Evolutionary conservation across 2,888 invertebrate genomes (phyloP).

Genomic region (Sclerodermus sp.): DNA sequence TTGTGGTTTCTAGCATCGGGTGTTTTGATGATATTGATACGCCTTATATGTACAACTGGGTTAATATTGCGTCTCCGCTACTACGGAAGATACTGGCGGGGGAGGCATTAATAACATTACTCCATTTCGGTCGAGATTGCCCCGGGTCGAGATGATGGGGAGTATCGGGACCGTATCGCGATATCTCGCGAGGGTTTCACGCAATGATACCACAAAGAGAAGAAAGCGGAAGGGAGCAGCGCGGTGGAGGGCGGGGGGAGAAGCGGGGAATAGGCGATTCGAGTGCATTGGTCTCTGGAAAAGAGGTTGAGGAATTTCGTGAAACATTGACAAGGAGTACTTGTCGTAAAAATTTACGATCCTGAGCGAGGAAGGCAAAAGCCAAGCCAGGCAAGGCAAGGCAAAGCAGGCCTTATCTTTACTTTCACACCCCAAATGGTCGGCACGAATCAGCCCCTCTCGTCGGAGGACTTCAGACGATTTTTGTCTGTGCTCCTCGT

Average conservation of each 20-base stretch:
- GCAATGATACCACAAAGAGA: too few relatives aligned
- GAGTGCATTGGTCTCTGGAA: constrained; percentile 14
- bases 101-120: too few relatives aligned
- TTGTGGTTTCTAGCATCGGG: too few relatives aligned
- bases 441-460: constrained; percentile 31
- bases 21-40: too few relatives aligned
- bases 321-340: constrained; percentile 28
- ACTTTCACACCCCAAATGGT: constrained; percentile 37
- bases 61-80: too few relatives aligned
- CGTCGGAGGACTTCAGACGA: constrained; percentile 28
- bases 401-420: constrained; percentile 27
- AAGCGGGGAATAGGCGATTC: constrained; percentile 14
- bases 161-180: not conserved
- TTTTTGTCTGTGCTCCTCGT: too few relatives aligned
- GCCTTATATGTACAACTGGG: too few relatives aligned
- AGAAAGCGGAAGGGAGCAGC: too few relatives aligned
- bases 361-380: constrained; percentile 5
- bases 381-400: constrained; percentile 1
- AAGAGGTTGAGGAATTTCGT: constrained; percentile 26
- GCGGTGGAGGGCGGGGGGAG: constrained; percentile 5
- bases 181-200: not conserved
- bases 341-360: constrained; percentile 36
- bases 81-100: too few relatives aligned
- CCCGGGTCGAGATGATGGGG: too few relatives aligned
- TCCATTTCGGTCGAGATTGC: too few relatives aligned